Conservation (phyloP, 2,113 vertebrate species). For the Probosciger aterrimus region DNA sequence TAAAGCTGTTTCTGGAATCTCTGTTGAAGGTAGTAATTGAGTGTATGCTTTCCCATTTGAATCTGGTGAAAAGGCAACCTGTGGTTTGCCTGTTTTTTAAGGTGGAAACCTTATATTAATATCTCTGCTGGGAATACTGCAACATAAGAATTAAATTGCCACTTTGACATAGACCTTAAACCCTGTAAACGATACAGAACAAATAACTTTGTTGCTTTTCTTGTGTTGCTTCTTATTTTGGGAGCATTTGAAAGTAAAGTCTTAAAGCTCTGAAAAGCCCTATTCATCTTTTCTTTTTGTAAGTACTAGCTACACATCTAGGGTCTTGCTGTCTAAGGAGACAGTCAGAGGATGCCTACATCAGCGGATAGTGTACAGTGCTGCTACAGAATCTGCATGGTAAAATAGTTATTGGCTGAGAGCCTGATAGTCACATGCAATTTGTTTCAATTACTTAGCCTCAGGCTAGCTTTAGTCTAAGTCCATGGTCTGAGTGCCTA, state of each 20-base stretch:
- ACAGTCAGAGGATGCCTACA: background rate
- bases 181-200: background rate
- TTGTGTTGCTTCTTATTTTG: background rate
- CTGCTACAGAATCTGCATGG: background rate
- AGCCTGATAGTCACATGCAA: background rate
- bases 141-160: background rate
- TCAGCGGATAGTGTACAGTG: background rate
- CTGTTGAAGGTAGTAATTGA: background rate
- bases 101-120: background rate
- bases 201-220: background rate
- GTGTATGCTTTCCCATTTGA: background rate
- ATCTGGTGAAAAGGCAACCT: background rate
- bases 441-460: background rate
- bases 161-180: background rate
- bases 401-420: background rate
- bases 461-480: background rate
- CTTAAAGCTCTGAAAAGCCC: background rate
- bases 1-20: background rate
- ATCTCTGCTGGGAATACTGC: background rate
- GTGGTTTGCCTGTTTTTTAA: background rate
- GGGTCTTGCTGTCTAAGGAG: background rate
- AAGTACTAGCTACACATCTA: background rate
- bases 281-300: background rate
- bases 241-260: background rate
- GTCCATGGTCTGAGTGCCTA: accelerated